These are phyloP conservation scores for Murina feae DNA, from an alignment of 2,113 vertebrate species.

Conservation along the genomic window DNA sequence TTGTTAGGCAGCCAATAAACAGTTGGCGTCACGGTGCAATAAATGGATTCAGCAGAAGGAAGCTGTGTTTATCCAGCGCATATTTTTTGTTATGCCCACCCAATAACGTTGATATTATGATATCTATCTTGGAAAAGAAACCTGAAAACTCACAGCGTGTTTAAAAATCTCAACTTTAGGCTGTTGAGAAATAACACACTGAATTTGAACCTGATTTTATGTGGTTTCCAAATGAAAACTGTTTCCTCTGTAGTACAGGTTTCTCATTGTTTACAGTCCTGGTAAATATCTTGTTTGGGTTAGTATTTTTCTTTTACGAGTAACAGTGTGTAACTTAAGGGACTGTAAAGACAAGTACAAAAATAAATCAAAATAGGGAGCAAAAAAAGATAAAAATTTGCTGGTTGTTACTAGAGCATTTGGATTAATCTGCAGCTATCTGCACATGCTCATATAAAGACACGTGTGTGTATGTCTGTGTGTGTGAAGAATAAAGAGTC, in stretches of 20 bases:
- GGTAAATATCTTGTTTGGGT: neutral
- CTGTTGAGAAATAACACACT: neutral
- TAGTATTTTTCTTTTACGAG: neutral
- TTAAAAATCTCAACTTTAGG: neutral
- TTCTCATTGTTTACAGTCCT: neutral
- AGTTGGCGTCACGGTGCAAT: neutral
- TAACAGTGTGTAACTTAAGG: neutral
- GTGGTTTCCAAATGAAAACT: neutral
- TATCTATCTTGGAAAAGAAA: neutral
- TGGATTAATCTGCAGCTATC: neutral
- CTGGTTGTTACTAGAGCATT: slow-evolving; percentile 1
- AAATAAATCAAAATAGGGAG: neutral
- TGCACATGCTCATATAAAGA: neutral
- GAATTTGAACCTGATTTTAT: neutral
- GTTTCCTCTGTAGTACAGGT: neutral
- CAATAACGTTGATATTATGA: neutral
- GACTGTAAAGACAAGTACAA: neutral
- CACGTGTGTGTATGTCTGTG: neutral
- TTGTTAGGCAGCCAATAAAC: neutral
- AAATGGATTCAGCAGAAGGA: neutral
- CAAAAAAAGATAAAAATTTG: neutral
- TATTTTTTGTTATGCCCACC: neutral
- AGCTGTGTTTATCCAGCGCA: neutral
- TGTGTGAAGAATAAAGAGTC: neutral
- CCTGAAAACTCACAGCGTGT: neutral